phyloP scores from a whole-genome alignment of 1,140 invertebrate species.

The Steinernema khuongi region DNA sequence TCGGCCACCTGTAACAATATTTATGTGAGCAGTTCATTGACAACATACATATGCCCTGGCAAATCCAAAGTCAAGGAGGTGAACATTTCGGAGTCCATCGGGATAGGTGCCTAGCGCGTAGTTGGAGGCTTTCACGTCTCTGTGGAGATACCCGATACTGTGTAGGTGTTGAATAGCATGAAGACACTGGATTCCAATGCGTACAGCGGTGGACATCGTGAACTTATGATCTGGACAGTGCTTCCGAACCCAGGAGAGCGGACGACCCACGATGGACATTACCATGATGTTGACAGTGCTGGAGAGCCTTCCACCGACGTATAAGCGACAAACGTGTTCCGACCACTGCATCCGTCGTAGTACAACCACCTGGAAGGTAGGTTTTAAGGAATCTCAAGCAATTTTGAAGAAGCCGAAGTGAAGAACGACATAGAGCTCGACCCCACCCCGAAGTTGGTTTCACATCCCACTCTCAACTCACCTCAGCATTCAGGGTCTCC shows the following conservation, averaged over 20 bases:
- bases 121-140: conserved; percentile 26
- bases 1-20: not conserved
- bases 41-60: conserved; percentile 19
- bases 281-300: not conserved
- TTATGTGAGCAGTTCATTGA: not conserved
- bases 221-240: conserved; percentile 5
- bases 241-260: conserved; percentile 5
- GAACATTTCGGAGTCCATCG: conserved; percentile 18
- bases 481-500: not conserved
- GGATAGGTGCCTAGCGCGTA: conserved; percentile 15
- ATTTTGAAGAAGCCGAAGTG: too few species aligned
- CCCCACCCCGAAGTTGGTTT: too few species aligned
- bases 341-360: conserved; percentile 11
- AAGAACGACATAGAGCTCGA: too few species aligned
- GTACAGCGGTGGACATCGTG: not conserved
- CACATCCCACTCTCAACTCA: too few species aligned
- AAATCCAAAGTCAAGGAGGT: conserved; percentile 25
- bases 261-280: not conserved
- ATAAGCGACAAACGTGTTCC: not conserved
- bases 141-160: conserved; percentile 27
- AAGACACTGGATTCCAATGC: conserved; percentile 8
- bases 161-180: conserved; percentile 28
- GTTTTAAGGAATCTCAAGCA: too few species aligned
- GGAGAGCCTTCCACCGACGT: not conserved
- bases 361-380: not conserved